phyloP scores from a whole-genome alignment of 1,140 invertebrate species.

The Thrips palmi region DNA sequence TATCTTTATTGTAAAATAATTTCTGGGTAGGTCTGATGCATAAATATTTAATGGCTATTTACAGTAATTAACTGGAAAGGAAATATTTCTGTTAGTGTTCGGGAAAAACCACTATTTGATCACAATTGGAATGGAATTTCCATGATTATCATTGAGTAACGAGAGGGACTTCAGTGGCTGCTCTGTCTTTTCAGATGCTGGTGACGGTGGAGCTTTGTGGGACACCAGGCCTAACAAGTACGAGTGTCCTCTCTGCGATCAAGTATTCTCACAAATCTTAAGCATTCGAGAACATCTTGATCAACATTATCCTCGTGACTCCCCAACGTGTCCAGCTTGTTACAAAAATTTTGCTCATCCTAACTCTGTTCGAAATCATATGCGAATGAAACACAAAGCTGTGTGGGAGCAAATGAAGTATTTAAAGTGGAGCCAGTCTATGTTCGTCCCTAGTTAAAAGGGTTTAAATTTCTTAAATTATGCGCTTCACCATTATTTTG shows the following conservation, averaged over 20 bases:
- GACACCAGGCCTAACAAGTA: conserved; percentile 14
- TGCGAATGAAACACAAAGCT: conserved; percentile 56
- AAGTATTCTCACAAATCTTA: conserved; percentile 37
- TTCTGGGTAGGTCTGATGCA: no score
- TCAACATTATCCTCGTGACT: conserved; percentile 62
- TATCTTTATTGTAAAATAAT: no score
- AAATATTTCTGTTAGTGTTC: no score
- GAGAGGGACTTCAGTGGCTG: conserved; percentile 3
- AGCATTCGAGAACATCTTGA: conserved; percentile 52
- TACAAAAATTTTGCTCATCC: conserved; percentile 56
- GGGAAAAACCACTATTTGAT: conserved; percentile 10
- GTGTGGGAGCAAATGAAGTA: conserved; percentile 67
- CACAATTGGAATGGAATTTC: not conserved
- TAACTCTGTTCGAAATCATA: conserved; percentile 66
- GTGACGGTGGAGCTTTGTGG: conserved; percentile 23
- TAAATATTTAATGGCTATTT: no score
- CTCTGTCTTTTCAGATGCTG: conserved; percentile 5
- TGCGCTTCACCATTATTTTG: no score
- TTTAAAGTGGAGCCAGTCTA: conserved; percentile 46
- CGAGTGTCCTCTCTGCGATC: conserved; percentile 48
- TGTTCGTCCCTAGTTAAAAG: conserved; percentile 12
- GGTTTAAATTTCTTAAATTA: no score
- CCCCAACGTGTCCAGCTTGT: conserved; percentile 50
- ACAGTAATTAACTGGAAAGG: no score
- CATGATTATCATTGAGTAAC: not conserved